Conservation (phyloP, 1,140 invertebrate genomes). For the Rhynchophorus ferrugineus region DNA sequence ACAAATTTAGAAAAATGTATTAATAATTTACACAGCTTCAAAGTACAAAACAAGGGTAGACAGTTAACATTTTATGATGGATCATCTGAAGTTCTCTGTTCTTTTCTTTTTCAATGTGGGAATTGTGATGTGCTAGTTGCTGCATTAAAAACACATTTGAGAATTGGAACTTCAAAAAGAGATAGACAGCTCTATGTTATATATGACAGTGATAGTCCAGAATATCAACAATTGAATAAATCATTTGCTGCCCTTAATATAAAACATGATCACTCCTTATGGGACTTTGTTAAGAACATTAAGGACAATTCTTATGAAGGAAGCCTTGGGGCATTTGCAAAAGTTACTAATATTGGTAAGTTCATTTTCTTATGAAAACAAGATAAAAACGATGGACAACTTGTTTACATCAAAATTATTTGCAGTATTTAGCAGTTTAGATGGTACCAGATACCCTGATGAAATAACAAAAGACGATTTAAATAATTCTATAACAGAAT, state of each 20-base stretch:
- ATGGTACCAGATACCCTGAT: constrained; percentile 44
- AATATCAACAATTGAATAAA: constrained; percentile 62
- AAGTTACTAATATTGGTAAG: constrained; percentile 64
- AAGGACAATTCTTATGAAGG: constrained; percentile 71
- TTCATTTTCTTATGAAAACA: too few relatives aligned
- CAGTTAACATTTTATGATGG: constrained; percentile 64
- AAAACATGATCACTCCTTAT: constrained; percentile 58
- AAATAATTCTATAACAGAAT: constrained; percentile 46
- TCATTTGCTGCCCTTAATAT: constrained; percentile 81
- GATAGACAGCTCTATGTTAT: constrained; percentile 66
- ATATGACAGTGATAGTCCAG: constrained; percentile 51
- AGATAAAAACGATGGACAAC: too few relatives aligned
- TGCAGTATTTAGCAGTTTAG: constrained; percentile 47
- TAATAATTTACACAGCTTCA: constrained; percentile 43
- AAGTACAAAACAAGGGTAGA: constrained; percentile 57
- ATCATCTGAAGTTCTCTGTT: constrained; percentile 65
- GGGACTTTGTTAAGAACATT: constrained; percentile 64
- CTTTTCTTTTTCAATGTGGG: constrained; percentile 78
- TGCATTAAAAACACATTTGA: constrained; percentile 51
- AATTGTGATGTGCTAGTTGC: constrained; percentile 73
- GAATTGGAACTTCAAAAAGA: constrained; percentile 56
- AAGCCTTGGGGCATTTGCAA: constrained; percentile 74
- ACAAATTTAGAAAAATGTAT: not conserved
- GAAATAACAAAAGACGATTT: constrained; percentile 53
- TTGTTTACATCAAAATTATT: not conserved